phyloP scores from a whole-genome alignment of 1,140 invertebrate genomes.

The Drosophila eugracilis region DNA sequence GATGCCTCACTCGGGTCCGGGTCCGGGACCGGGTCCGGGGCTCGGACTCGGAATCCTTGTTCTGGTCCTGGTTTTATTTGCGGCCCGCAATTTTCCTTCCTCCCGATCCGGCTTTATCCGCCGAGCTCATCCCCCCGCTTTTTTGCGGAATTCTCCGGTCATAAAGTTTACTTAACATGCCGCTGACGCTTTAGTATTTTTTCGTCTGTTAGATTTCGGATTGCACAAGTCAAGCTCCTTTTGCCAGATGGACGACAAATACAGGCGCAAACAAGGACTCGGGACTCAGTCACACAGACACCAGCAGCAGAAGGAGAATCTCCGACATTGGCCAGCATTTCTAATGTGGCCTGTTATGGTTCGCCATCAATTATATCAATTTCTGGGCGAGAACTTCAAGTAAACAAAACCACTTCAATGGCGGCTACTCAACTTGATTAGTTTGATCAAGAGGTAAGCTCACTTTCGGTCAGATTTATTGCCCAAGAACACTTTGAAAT shows the following conservation, averaged over 20 bases:
- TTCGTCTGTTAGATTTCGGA: conserved; percentile 69
- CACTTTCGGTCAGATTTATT: conserved; percentile 32
- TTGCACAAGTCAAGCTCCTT: conserved; percentile 78
- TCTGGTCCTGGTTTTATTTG: conserved; percentile 75
- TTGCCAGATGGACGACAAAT: conserved; percentile 54
- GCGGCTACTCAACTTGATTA: conserved; percentile 55
- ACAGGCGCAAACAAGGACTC: conserved; percentile 31
- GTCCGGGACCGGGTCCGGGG: too few relatives aligned
- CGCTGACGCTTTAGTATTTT: conserved; percentile 59
- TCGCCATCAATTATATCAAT: conserved; percentile 79
- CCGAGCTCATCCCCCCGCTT: conserved; percentile 7
- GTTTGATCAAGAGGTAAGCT: conserved; percentile 41
- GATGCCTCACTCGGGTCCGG: conserved; percentile 71
- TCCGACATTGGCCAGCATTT: conserved; percentile 50
- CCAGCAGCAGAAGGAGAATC: conserved; percentile 36
- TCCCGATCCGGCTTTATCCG: conserved; percentile 8
- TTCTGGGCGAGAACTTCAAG: conserved; percentile 55
- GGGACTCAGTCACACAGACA: neutral
- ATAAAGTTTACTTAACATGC: conserved; percentile 83
- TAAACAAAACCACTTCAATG: conserved; percentile 62
- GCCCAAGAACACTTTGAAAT: conserved; percentile 25
- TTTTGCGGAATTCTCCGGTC: conserved; percentile 55
- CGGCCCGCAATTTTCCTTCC: conserved; percentile 68
- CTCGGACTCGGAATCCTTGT: conserved; percentile 35
- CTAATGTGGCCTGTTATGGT: conserved; percentile 75